Conservation (phyloP, 2,888 invertebrate species). For the Dasysyrphus tricinctus region DNA sequence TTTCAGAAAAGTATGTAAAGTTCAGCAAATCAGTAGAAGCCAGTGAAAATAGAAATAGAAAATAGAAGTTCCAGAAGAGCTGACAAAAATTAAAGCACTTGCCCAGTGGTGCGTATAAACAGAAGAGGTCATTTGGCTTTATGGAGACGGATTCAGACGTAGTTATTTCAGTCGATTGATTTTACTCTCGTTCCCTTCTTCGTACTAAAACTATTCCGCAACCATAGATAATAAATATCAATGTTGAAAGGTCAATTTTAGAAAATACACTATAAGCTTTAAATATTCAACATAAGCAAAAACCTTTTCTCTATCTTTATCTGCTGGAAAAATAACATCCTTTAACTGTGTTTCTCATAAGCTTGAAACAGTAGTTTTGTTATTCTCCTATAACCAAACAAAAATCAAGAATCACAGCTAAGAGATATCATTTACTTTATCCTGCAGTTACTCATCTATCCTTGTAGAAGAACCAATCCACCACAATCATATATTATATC, state of each 20-base stretch:
- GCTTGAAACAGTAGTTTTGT: constrained; percentile 31
- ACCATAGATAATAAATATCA: neutral
- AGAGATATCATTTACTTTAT: constrained; percentile 65
- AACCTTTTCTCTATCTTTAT: constrained; percentile 8
- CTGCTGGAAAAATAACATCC: neutral
- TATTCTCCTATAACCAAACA: constrained; percentile 33
- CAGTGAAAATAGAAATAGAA: too few species aligned
- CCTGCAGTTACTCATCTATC: constrained; percentile 59
- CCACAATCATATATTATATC: neutral
- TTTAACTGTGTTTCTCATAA: constrained; percentile 51
- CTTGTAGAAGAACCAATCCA: constrained; percentile 19
- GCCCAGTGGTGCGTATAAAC: too few species aligned
- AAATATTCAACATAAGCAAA: neutral
- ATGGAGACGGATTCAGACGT: too few species aligned
- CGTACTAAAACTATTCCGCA: too few species aligned
- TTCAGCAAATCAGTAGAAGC: too few species aligned
- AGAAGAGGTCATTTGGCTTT: too few species aligned
- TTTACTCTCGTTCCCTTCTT: too few species aligned
- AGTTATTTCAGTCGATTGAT: too few species aligned
- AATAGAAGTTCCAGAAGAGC: too few species aligned
- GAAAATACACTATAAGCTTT: neutral
- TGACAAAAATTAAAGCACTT: too few species aligned
- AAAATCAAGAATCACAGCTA: constrained; percentile 33
- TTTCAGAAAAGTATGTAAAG: too few species aligned
- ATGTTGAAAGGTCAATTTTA: neutral